Evolutionary conservation across 1,140 invertebrate species (phyloP).

Genomic region (Drosophila serrata): DNA sequence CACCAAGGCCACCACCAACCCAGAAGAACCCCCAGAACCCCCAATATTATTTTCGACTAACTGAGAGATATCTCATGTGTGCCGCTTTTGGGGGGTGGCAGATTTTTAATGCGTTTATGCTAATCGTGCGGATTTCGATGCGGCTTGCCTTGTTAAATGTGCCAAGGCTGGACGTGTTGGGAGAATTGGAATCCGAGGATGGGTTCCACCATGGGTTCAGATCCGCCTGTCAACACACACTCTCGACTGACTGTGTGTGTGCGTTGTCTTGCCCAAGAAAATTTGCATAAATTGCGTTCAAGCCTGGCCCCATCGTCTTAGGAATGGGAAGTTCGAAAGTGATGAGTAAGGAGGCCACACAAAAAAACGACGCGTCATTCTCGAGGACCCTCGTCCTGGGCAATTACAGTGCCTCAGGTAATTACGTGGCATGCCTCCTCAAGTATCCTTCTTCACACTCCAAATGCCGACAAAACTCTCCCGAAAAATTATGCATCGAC

Average conservation of each 20-base stretch:
- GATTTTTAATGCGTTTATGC: constrained; percentile 85
- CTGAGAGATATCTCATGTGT: constrained; percentile 18
- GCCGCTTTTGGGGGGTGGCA: constrained; percentile 49
- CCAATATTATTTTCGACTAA: constrained; percentile 5
- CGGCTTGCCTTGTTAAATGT: constrained; percentile 80
- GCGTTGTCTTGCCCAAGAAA: constrained; percentile 52
- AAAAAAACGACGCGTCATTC: constrained; percentile 67
- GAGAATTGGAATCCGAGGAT: constrained; percentile 22
- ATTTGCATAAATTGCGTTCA: constrained; percentile 80
- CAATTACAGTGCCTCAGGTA: constrained; percentile 81
- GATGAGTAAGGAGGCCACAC: constrained; percentile 35
- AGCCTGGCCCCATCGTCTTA: constrained; percentile 1
- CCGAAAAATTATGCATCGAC: constrained; percentile 76
- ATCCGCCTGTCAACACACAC: constrained; percentile 65
- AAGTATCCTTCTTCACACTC: constrained; percentile 50
- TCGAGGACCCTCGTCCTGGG: constrained; percentile 44
- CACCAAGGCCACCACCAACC: background rate
- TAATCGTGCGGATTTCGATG: constrained; percentile 79
- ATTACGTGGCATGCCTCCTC: constrained; percentile 68
- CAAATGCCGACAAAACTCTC: background rate
- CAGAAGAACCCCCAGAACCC: constrained; percentile 1
- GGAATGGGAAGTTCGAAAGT: constrained; percentile 10
- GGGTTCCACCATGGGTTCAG: constrained; percentile 1
- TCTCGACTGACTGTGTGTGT: constrained; percentile 63
- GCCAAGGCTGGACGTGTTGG: constrained; percentile 60